phyloP scores from a whole-genome alignment of 2,113 vertebrate genomes.

The Arenaria interpres region DNA sequence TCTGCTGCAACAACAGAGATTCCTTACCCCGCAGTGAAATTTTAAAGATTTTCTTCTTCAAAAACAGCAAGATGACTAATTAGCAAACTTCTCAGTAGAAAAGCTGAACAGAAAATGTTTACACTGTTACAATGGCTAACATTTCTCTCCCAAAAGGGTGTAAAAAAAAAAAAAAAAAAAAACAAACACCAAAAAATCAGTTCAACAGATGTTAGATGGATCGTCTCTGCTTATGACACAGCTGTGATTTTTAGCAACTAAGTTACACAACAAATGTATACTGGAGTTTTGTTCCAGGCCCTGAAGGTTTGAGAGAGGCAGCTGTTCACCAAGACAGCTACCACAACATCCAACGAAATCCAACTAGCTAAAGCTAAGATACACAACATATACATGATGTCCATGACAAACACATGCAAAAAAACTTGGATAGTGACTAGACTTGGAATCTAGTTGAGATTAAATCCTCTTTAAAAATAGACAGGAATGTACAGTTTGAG shows the following conservation, averaged over 20 bases:
- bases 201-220: background rate
- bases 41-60: slow-evolving; percentile 6
- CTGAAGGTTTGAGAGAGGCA: background rate
- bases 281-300: background rate
- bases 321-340: background rate
- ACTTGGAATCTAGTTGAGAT: background rate
- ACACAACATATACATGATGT: background rate
- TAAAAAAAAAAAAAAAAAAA: background rate
- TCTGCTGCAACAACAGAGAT: background rate
- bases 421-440: background rate
- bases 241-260: slow-evolving; percentile 16
- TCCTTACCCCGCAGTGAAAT: slow-evolving; percentile 29
- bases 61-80: slow-evolving; percentile 41
- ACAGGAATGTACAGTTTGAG: background rate
- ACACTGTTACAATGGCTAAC: background rate
- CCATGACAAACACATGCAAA: background rate
- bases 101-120: slow-evolving; percentile 19
- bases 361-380: background rate
- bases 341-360: background rate
- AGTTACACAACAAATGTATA: slow-evolving; percentile 18
- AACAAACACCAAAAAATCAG: background rate
- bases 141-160: background rate
- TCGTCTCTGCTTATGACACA: background rate
- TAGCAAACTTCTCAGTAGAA: slow-evolving; percentile 7
- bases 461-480: background rate